These are phyloP conservation scores for Morus bassanus DNA, from an alignment of 2,797 vertebrate genomes.

Conservation along the genomic window DNA sequence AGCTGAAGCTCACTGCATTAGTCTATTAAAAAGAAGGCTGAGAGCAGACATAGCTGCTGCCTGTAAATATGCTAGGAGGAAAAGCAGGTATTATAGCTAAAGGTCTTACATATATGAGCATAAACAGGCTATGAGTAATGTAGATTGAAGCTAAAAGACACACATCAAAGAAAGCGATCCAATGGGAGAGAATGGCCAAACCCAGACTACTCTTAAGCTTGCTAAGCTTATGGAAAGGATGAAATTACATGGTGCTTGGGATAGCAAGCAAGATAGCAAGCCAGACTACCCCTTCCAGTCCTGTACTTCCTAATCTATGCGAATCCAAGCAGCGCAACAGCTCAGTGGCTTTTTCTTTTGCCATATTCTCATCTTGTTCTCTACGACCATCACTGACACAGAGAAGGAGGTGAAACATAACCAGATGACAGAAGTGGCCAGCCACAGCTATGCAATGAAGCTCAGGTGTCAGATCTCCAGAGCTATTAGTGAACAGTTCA, in stretches of 20 bases:
- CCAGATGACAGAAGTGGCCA: background rate
- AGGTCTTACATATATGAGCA: background rate
- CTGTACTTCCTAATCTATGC: background rate
- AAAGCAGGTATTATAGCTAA: constrained; percentile 7
- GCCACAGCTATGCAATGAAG: background rate
- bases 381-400: background rate
- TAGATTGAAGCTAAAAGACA: background rate
- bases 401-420: background rate
- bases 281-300: background rate
- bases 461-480: background rate
- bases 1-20: background rate
- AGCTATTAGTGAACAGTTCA: background rate
- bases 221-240: background rate
- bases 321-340: background rate
- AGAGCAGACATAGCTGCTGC: background rate
- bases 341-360: background rate
- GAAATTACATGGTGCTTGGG: background rate
- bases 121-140: background rate
- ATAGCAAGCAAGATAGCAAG: accelerated
- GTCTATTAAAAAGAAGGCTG: background rate
- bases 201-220: background rate
- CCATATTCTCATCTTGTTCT: background rate
- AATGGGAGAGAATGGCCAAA: background rate
- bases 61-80: background rate
- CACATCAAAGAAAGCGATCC: background rate